Evolutionary conservation across 2,888 invertebrate species (phyloP).

Genomic region (Troides oblongomaculatus): DNA sequence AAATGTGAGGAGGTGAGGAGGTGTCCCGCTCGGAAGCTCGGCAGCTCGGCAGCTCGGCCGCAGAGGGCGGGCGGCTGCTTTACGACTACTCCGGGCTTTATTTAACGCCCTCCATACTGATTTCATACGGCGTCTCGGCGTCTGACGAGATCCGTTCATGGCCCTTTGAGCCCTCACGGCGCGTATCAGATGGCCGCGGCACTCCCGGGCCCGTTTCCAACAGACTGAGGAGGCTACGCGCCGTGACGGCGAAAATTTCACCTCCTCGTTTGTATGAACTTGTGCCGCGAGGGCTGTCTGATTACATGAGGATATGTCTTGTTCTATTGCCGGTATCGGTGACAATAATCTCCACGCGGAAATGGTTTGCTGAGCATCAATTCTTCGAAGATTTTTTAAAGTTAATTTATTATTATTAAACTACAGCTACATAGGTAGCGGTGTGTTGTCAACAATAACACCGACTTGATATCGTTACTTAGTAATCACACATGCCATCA

Average conservation of each 20-base stretch:
- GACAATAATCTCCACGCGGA: too few relatives aligned
- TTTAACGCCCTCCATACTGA: conserved; percentile 71
- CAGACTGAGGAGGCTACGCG: conserved; percentile 35
- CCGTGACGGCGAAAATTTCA: conserved; percentile 22
- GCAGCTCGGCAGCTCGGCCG: conserved; percentile 59
- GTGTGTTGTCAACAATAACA: too few relatives aligned
- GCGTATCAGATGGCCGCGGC: conserved; percentile 38
- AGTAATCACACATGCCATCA: too few relatives aligned
- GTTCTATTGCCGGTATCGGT: too few relatives aligned
- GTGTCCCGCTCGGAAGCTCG: conserved; percentile 37
- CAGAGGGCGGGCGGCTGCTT: conserved; percentile 57
- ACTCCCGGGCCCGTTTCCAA: conserved; percentile 37
- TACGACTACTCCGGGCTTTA: conserved; percentile 67
- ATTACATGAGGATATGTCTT: not conserved
- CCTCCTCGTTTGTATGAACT: not conserved
- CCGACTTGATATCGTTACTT: too few relatives aligned
- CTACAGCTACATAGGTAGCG: too few relatives aligned
- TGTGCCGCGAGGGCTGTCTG: not conserved
- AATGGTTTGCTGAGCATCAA: too few relatives aligned
- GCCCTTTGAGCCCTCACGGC: conserved; percentile 41
- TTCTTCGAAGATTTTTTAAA: too few relatives aligned
- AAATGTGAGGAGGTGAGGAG: too few relatives aligned
- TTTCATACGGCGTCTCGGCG: conserved; percentile 67
- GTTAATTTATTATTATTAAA: too few relatives aligned
- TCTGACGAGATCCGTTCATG: conserved; percentile 46